phyloP scores from a whole-genome alignment of 2,888 invertebrate species.

The Gryllus longicercus region DNA sequence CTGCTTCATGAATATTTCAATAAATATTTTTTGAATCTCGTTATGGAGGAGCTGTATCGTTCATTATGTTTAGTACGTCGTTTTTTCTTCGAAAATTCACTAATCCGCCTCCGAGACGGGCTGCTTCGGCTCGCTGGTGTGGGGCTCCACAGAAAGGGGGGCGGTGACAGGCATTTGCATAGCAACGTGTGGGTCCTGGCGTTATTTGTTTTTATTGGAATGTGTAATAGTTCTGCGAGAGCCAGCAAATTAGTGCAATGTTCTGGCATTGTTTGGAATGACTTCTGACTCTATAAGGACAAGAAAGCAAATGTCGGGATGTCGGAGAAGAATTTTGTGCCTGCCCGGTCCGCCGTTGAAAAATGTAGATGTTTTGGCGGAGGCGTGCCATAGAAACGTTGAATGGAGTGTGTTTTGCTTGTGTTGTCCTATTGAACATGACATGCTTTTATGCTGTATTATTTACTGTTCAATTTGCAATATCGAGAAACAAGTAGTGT shows the following conservation, averaged over 20 bases:
- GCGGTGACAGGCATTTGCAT: neutral
- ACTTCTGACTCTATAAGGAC: neutral
- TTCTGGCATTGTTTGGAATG: conserved; percentile 3
- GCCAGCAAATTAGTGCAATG: conserved; percentile 1
- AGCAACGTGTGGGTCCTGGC: neutral
- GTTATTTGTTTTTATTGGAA: neutral
- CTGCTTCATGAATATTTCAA: conserved; percentile 17
- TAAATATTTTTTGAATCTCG: conserved; percentile 11
- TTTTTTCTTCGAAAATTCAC: conserved; percentile 17
- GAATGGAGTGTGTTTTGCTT: too few relatives aligned
- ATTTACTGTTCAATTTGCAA: too few relatives aligned
- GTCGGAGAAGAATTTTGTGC: neutral
- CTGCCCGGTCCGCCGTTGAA: too few relatives aligned
- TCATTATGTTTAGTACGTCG: neutral
- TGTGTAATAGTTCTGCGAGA: neutral
- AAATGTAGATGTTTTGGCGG: too few relatives aligned
- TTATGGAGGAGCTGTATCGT: conserved; percentile 17
- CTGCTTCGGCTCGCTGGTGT: neutral
- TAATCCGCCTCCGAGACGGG: neutral
- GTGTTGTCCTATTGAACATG: too few relatives aligned
- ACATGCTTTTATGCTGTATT: too few relatives aligned
- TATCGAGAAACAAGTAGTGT: too few relatives aligned
- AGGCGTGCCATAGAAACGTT: too few relatives aligned
- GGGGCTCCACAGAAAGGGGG: neutral
- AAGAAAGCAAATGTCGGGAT: neutral